Evolutionary conservation across 1,140 invertebrate genomes (phyloP).

Genomic region (Drosophila mayri): DNA sequence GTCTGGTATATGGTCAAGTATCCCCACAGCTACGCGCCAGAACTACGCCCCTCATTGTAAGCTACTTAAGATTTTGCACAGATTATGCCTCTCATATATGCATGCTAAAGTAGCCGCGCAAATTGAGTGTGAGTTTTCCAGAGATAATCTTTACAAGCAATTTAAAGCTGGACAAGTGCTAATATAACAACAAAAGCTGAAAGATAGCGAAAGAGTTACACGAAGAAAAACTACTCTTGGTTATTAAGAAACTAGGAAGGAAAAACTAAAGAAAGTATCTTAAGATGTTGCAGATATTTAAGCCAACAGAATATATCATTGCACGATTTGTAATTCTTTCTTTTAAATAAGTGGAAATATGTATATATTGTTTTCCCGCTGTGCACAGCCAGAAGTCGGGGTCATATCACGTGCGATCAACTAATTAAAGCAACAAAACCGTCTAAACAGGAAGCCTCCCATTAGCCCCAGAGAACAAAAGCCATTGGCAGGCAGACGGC

Average conservation of each 20-base stretch:
- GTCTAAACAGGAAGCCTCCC: constrained; percentile 80
- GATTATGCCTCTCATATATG: constrained; percentile 65
- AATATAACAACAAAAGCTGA: constrained; percentile 67
- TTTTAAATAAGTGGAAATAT: neutral
- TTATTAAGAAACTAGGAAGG: neutral
- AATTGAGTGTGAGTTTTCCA: constrained; percentile 83
- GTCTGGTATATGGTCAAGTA: constrained; percentile 56
- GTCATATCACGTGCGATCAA: constrained; percentile 79
- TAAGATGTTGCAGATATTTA: no score
- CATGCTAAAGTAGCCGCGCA: constrained; percentile 80
- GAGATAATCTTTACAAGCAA: constrained; percentile 84
- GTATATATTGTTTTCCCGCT: neutral
- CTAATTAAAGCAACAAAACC: constrained; percentile 78
- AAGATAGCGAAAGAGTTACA: constrained; percentile 11
- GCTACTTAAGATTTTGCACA: constrained; percentile 83
- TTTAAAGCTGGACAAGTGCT: constrained; percentile 81
- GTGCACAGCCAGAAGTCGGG: constrained; percentile 19
- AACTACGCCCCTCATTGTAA: constrained; percentile 72
- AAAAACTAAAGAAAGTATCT: no score
- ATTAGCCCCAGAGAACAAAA: constrained; percentile 71
- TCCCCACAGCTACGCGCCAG: constrained; percentile 22
- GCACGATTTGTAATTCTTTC: neutral
- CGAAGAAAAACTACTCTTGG: neutral
- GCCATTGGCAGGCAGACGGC: constrained; percentile 22
- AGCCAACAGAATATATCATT: no score